These are phyloP conservation scores for Turdus rufiventris DNA, from an alignment of 2,113 vertebrate genomes.

Conservation along the genomic window DNA sequence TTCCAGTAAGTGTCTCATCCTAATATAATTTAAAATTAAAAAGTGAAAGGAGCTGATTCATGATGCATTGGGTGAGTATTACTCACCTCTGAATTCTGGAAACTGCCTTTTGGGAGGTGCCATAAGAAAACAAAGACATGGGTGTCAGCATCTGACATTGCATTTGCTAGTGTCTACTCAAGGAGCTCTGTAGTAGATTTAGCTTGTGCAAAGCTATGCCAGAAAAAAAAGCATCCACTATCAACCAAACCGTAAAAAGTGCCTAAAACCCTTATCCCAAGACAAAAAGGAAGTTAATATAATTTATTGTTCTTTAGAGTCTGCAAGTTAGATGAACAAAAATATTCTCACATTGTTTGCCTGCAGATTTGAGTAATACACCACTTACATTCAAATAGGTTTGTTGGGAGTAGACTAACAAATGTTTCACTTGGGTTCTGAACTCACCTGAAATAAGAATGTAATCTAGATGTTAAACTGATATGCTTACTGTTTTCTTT, in stretches of 20 bases:
- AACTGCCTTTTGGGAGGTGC: neutral
- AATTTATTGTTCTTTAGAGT: neutral
- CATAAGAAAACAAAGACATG: neutral
- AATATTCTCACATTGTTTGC: neutral
- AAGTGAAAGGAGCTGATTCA: neutral
- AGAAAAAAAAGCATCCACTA: neutral
- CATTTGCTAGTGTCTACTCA: accelerated
- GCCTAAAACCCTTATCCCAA: neutral
- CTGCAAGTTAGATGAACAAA: neutral
- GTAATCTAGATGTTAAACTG: neutral
- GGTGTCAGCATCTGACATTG: neutral
- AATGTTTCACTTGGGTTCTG: neutral
- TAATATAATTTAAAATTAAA: neutral
- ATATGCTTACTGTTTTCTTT: neutral
- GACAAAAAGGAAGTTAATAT: neutral
- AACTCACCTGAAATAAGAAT: neutral
- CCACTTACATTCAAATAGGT: neutral
- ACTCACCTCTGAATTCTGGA: neutral
- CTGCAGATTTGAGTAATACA: neutral
- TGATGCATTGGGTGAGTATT: neutral
- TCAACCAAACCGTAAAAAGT: neutral
- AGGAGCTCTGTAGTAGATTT: neutral
- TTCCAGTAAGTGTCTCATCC: neutral
- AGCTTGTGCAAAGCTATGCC: neutral
- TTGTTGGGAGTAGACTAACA: neutral